Evolutionary conservation across 2,797 vertebrate species (phyloP).

Genomic region (Parauchenoglanis ngamensis): DNA sequence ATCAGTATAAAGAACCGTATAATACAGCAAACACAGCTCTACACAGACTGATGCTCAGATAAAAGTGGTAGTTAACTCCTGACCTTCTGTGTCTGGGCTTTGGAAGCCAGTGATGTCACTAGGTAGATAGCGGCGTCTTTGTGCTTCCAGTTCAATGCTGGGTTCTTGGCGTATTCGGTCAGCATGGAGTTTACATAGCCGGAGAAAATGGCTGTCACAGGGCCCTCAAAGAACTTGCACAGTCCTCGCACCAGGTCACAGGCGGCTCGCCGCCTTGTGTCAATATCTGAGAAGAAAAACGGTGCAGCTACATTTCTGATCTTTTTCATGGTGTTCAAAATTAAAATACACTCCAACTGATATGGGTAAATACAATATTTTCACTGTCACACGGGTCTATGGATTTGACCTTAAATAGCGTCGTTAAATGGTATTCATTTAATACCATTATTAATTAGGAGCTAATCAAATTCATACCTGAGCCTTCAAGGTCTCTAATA

Average conservation of each 20-base stretch:
- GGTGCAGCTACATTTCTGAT: background rate
- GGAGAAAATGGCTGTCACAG: constrained; percentile 96
- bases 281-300: constrained; percentile 82
- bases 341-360: background rate
- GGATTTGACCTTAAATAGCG: background rate
- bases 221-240: constrained; percentile 97
- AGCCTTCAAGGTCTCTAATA: constrained; percentile 95
- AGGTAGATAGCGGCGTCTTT: constrained; percentile 98
- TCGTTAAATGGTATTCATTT: background rate
- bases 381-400: background rate
- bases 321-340: background rate
- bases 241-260: constrained; percentile 96
- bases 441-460: background rate
- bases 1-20: background rate
- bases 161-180: constrained; percentile 91
- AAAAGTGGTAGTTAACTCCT: background rate
- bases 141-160: constrained; percentile 94
- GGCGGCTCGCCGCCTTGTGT: constrained; percentile 94
- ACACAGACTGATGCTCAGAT: background rate
- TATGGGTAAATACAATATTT: background rate
- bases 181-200: constrained; percentile 98
- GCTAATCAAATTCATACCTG: constrained; percentile 76
- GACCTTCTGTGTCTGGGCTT: constrained; percentile 99
- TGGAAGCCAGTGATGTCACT: constrained; percentile 96
- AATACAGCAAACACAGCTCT: background rate